phyloP scores from a whole-genome alignment of 2,113 vertebrate species.

The Vombatus ursinus region DNA sequence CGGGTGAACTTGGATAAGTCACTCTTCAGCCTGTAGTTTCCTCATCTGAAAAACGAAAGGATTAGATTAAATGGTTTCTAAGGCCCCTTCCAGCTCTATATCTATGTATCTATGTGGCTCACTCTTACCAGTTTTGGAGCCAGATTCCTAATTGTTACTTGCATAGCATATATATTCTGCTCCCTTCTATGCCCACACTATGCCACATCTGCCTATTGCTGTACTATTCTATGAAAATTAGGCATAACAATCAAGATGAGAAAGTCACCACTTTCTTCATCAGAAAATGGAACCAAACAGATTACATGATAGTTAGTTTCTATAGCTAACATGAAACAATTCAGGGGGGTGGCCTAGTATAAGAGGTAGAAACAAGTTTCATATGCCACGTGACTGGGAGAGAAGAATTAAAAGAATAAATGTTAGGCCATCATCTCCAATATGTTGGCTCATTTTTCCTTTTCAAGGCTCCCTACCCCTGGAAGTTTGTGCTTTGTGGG shows the following conservation, averaged over 20 bases:
- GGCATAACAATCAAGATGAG: constrained; percentile 16
- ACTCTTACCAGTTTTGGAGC: no score
- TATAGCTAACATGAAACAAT: constrained; percentile 50
- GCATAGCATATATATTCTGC: no score
- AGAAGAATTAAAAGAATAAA: constrained; percentile 46
- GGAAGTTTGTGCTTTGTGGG: constrained; percentile 30
- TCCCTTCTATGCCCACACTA: no score
- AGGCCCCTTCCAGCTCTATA: no score
- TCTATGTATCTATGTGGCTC: no score
- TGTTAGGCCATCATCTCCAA: constrained; percentile 24
- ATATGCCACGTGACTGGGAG: constrained; percentile 19
- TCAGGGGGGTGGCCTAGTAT: constrained; percentile 3
- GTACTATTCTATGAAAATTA: constrained; percentile 50
- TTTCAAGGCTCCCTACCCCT: constrained; percentile 34
- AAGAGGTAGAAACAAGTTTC: constrained; percentile 27
- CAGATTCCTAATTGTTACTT: no score
- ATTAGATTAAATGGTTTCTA: no score
- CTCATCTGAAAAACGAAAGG: no score
- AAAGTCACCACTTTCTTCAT: constrained; percentile 9
- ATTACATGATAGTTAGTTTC: constrained; percentile 17
- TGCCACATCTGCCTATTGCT: no score
- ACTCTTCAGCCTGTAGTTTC: no score
- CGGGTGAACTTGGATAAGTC: no score
- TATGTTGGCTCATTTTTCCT: constrained; percentile 48
- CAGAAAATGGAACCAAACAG: constrained; percentile 21